Conservation (phyloP, 2,888 invertebrate species). For the Achlya flavicornis region DNA sequence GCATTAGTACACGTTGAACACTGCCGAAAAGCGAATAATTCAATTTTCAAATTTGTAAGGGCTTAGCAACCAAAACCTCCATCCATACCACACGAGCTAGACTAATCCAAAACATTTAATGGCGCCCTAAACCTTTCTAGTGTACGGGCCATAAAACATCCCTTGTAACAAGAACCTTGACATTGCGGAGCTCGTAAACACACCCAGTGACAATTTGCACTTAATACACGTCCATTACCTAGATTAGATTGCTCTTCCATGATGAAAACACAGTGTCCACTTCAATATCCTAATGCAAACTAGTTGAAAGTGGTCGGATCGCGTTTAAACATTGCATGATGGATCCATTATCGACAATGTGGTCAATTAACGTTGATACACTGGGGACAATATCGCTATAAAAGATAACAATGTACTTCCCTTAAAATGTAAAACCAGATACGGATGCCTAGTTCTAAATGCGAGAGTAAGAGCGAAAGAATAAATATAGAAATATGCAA, state of each 20-base stretch:
- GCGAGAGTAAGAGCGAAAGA: too few species aligned
- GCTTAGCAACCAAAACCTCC: not conserved
- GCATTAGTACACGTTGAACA: too few species aligned
- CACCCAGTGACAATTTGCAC: conserved; percentile 29
- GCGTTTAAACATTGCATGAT: not conserved
- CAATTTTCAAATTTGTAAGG: too few species aligned
- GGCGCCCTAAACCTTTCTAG: not conserved
- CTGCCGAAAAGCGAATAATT: too few species aligned
- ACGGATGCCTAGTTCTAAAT: too few species aligned
- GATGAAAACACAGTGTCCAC: conserved; percentile 18
- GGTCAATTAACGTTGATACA: not conserved
- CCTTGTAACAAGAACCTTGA: not conserved
- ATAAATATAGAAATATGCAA: too few species aligned
- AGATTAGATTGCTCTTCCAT: conserved; percentile 23
- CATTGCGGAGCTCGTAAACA: conserved; percentile 20
- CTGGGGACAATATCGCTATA: not conserved
- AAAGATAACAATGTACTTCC: not conserved
- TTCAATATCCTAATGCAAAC: conserved; percentile 13
- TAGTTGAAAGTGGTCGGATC: not conserved
- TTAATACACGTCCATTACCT: conserved; percentile 25
- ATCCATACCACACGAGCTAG: not conserved
- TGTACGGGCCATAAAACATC: conserved; percentile 1
- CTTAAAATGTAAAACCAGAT: too few species aligned
- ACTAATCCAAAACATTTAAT: not conserved
- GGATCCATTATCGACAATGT: not conserved